phyloP scores from a whole-genome alignment of 2,888 invertebrate species.

The Cabera pusaria region DNA sequence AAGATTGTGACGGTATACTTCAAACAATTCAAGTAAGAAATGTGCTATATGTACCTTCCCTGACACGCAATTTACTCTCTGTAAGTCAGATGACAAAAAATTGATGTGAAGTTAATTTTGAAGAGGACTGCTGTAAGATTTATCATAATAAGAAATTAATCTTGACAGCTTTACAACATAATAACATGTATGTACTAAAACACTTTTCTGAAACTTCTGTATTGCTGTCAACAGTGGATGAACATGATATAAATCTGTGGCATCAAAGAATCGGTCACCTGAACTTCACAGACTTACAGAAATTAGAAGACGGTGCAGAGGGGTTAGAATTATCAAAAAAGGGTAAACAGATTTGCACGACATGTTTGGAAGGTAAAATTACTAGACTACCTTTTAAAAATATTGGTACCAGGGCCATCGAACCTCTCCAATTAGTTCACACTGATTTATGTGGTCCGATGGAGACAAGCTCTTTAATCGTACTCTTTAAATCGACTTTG shows the following conservation, averaged over 20 bases:
- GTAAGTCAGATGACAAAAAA: constrained; percentile 26
- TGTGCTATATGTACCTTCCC: constrained; percentile 31
- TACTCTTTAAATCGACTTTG: no score
- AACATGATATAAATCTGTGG: constrained; percentile 17
- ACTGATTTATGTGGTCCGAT: constrained; percentile 33
- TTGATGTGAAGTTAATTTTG: background rate
- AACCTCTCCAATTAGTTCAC: constrained; percentile 26
- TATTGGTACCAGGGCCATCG: constrained; percentile 20
- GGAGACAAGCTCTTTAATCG: constrained; percentile 27
- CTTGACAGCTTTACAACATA: no score
- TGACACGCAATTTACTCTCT: constrained; percentile 34
- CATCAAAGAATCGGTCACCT: constrained; percentile 32
- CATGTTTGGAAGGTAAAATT: constrained; percentile 30
- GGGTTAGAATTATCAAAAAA: constrained; percentile 17
- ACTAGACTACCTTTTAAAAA: constrained; percentile 27
- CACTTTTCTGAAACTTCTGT: background rate
- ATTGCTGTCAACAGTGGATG: constrained; percentile 4
- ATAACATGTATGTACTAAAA: constrained; percentile 16
- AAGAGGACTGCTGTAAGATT: background rate
- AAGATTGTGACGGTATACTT: background rate
- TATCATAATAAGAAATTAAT: no score
- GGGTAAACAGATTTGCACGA: constrained; percentile 12
- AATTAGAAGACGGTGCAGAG: constrained; percentile 23
- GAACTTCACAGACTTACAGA: constrained; percentile 30
- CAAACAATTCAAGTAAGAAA: constrained; percentile 26